Percentiles rank a stretch among this genome's conserved stretches.
Evolutionary conservation across 2,888 invertebrate species (phyloP).

Genomic region (Caenorhabditis panamensis): DNA sequence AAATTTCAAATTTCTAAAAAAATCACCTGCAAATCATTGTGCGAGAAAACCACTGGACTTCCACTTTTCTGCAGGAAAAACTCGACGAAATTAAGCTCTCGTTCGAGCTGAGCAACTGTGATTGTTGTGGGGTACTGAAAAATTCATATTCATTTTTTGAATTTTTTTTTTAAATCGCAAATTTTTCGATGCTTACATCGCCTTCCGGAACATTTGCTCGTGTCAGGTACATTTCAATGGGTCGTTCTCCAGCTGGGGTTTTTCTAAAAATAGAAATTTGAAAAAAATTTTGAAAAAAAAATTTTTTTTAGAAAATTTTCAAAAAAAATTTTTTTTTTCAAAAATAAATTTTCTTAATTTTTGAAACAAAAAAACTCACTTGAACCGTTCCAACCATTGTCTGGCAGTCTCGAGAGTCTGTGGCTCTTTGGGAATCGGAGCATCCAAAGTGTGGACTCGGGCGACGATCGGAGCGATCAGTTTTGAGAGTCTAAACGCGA

Average conservation of each 20-base stretch:
- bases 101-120: slow-evolving; percentile 64
- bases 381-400: slow-evolving; percentile 76
- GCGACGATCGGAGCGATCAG: slow-evolving; percentile 94
- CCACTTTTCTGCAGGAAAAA: slow-evolving; percentile 64
- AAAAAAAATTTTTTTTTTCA: not conserved
- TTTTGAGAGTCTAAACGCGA: slow-evolving; percentile 83
- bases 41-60: slow-evolving; percentile 85
- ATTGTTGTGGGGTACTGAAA: slow-evolving; percentile 67
- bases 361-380: slow-evolving; percentile 10
- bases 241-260: slow-evolving; percentile 58
- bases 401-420: slow-evolving; percentile 94
- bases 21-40: slow-evolving; percentile 82
- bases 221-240: slow-evolving; percentile 64
- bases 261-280: slow-evolving; percentile 49
- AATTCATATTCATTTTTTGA: slow-evolving; percentile 1
- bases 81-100: slow-evolving; percentile 72
- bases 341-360: not conserved
- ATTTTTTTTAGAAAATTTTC: slow-evolving; percentile 13
- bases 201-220: slow-evolving; percentile 62
- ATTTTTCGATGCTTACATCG: slow-evolving; percentile 53
- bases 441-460: slow-evolving; percentile 90
- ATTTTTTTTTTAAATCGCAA: not conserved
- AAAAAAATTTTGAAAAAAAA: slow-evolving; percentile 15
- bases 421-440: slow-evolving; percentile 95
- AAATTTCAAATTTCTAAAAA: no score